Conservation (phyloP, 92 coral and sea anemone genomes). For the Parazoanthus darwini region DNA sequence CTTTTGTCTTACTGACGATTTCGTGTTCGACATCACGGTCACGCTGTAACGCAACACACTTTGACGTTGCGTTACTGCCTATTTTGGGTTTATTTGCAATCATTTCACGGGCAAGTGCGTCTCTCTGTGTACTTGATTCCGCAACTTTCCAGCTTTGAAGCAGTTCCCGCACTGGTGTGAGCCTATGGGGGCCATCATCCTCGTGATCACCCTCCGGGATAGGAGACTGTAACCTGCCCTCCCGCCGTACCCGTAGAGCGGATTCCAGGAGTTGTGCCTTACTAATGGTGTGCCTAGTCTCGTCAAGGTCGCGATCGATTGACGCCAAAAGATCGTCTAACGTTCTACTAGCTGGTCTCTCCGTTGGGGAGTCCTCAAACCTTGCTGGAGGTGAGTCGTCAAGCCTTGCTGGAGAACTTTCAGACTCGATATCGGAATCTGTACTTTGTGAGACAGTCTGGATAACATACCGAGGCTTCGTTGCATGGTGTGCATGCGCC, state of each 20-base stretch:
- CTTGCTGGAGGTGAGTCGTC: slow-evolving; percentile 40
- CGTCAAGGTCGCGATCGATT: slow-evolving; percentile 87
- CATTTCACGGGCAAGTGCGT: slow-evolving; percentile 40
- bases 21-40: slow-evolving; percentile 15
- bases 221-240: slow-evolving; percentile 33
- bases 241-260: slow-evolving; percentile 65
- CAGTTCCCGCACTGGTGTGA: slow-evolving; percentile 41
- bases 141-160: slow-evolving; percentile 40
- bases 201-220: slow-evolving; percentile 9
- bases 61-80: not conserved
- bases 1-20: not conserved
- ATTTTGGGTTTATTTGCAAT: slow-evolving; percentile 35
- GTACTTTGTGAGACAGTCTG: slow-evolving; percentile 6
- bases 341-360: slow-evolving; percentile 44
- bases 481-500: slow-evolving; percentile 30
- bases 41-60: not conserved
- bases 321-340: slow-evolving; percentile 81
- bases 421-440: slow-evolving; percentile 39
- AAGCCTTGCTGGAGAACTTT: slow-evolving; percentile 27
- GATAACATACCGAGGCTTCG: slow-evolving; percentile 35
- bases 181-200: slow-evolving; percentile 30
- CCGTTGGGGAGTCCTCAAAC: slow-evolving; percentile 28
- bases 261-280: slow-evolving; percentile 83
- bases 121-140: slow-evolving; percentile 42
- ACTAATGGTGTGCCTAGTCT: slow-evolving; percentile 82